Conservation (phyloP, 2,888 invertebrate species). For the Eudemis profundana region DNA sequence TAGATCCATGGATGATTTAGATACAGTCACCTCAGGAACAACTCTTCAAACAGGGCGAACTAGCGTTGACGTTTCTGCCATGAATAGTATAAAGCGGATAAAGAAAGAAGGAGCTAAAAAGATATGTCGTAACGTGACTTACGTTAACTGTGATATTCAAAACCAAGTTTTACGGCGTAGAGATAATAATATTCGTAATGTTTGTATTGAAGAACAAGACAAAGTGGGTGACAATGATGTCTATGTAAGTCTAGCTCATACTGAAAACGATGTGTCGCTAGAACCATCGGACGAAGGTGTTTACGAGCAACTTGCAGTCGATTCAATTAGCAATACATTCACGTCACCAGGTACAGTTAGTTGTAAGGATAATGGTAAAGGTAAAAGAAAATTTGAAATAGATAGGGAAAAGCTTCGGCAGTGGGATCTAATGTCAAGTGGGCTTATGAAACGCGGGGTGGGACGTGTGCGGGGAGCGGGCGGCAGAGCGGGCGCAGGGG, state of each 20-base stretch:
- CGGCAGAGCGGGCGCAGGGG: constrained; percentile 66
- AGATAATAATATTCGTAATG: constrained; percentile 57
- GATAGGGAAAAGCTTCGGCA: constrained; percentile 94
- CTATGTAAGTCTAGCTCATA: constrained; percentile 79
- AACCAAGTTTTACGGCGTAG: constrained; percentile 74
- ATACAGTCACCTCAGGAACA: constrained; percentile 71
- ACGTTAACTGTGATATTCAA: constrained; percentile 90
- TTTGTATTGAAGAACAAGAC: constrained; percentile 61
- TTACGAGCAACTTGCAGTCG: constrained; percentile 84
- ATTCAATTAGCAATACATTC: constrained; percentile 59
- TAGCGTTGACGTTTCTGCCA: constrained; percentile 65
- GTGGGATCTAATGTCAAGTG: constrained; percentile 96
- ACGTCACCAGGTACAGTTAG: constrained; percentile 44
- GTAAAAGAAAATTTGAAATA: constrained; percentile 86
- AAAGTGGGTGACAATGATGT: constrained; percentile 80
- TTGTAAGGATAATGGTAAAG: constrained; percentile 51
- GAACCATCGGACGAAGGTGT: constrained; percentile 81
- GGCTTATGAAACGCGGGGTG: constrained; percentile 84
- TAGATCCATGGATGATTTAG: constrained; percentile 92
- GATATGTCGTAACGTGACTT: constrained; percentile 90
- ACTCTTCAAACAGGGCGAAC: constrained; percentile 56
- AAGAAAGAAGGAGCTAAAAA: constrained; percentile 71
- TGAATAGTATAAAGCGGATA: constrained; percentile 78
- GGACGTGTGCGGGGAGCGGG: constrained; percentile 71
- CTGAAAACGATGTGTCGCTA: constrained; percentile 57